A percentile compares a stretch with the other conserved stretches of the same genome.
phyloP scores from a whole-genome alignment of 1,140 invertebrate genomes.

The Bombus fervidus region DNA sequence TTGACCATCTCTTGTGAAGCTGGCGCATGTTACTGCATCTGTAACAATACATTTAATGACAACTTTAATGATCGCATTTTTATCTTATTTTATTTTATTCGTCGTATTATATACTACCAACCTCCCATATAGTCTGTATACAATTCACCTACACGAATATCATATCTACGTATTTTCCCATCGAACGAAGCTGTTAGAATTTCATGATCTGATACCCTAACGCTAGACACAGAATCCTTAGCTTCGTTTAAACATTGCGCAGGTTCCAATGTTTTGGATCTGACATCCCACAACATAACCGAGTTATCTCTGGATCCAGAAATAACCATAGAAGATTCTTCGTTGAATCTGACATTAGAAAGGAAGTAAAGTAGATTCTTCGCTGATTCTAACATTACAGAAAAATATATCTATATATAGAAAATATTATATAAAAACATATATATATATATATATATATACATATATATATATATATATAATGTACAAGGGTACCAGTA shows the following conservation, averaged over 20 bases:
- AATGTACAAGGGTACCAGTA: background rate
- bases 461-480: no score
- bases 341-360: constrained; percentile 88
- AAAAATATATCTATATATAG: background rate
- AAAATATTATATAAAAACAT: background rate
- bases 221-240: constrained; percentile 94
- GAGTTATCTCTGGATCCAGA: constrained; percentile 96
- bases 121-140: constrained; percentile 93
- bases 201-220: constrained; percentile 94
- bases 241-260: constrained; percentile 94
- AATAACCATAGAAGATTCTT: constrained; percentile 94
- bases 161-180: constrained; percentile 93
- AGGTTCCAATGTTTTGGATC: constrained; percentile 88
- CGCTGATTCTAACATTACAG: constrained; percentile 88
- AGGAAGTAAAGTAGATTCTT: constrained; percentile 88
- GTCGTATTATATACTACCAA: constrained; percentile 74
- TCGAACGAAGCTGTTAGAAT: constrained; percentile 96
- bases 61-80: background rate
- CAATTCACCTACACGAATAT: constrained; percentile 93
- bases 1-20: constrained; percentile 92
- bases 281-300: constrained; percentile 94
- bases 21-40: constrained; percentile 89
- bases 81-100: background rate
- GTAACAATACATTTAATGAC: constrained; percentile 63
- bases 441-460: no score